These are phyloP conservation scores for Tenualosa thibaudeaui DNA, from an alignment of 2,797 vertebrate genomes.

Conservation along the genomic window DNA sequence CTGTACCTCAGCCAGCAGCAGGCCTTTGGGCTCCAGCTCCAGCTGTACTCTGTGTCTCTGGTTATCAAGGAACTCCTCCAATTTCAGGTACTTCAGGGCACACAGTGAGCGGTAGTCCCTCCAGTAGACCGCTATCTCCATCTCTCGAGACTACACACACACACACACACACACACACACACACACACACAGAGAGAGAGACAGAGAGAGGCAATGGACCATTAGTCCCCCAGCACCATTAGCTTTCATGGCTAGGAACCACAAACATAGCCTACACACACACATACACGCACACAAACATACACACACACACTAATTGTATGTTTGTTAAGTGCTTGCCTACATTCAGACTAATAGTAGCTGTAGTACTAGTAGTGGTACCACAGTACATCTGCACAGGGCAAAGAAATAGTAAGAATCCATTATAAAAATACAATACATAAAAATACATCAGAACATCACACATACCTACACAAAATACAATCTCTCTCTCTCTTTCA, in stretches of 20 bases:
- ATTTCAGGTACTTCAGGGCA: slow-evolving; percentile 93
- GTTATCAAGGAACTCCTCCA: slow-evolving; percentile 98
- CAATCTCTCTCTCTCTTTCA: neutral
- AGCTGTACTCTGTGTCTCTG: slow-evolving; percentile 95
- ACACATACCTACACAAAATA: neutral
- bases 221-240: neutral
- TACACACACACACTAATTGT: neutral
- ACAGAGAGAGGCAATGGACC: neutral
- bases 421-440: neutral
- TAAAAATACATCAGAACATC: neutral
- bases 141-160: slow-evolving; percentile 72
- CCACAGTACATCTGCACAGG: neutral
- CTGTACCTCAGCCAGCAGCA: slow-evolving; percentile 92
- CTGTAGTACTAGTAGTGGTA: neutral
- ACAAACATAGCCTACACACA: neutral
- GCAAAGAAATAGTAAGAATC: neutral
- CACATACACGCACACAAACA: neutral
- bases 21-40: slow-evolving; percentile 95
- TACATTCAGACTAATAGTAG: neutral
- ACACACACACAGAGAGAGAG: neutral
- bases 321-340: neutral
- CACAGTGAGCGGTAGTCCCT: slow-evolving; percentile 95
- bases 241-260: neutral
- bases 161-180: slow-evolving; percentile 14
- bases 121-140: slow-evolving; percentile 98